These are phyloP conservation scores for Taphrorychus bicolor DNA, from an alignment of 2,888 invertebrate genomes.

Conservation along the genomic window DNA sequence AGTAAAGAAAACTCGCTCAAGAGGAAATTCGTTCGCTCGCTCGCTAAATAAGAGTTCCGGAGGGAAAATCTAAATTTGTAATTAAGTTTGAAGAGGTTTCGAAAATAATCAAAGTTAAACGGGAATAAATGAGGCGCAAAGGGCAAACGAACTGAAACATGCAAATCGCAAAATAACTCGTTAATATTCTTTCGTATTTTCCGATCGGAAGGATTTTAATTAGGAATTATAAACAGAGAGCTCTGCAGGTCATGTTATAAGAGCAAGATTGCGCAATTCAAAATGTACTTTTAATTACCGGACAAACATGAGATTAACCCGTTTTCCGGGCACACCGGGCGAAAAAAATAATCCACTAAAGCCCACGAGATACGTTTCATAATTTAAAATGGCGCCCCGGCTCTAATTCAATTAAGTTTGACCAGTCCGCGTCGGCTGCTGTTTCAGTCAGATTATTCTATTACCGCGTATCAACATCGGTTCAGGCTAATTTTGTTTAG, in stretches of 20 bases:
- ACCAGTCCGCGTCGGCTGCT: constrained; percentile 44
- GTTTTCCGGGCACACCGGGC: neutral
- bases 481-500: constrained; percentile 69
- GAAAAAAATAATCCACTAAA: constrained; percentile 51
- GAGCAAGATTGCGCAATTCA: neutral
- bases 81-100: constrained; percentile 57
- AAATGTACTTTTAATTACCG: constrained; percentile 4
- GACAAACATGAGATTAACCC: constrained; percentile 12
- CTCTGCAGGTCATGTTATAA: neutral
- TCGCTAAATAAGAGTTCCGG: neutral
- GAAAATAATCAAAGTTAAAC: constrained; percentile 59
- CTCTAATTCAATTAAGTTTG: constrained; percentile 51
- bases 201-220: neutral
- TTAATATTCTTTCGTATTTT: constrained; percentile 55
- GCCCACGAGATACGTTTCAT: constrained; percentile 48
- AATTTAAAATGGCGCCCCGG: constrained; percentile 49
- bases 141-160: constrained; percentile 51
- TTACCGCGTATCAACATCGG: constrained; percentile 73
- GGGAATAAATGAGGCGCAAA: constrained; percentile 57
- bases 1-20: constrained; percentile 46
- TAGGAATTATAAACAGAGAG: neutral
- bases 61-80: constrained; percentile 54
- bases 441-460: constrained; percentile 69
- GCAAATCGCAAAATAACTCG: constrained; percentile 57
- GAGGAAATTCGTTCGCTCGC: constrained; percentile 21